These are phyloP conservation scores for Planiliza haematocheilus DNA, from an alignment of 2,113 vertebrate species.

Conservation along the genomic window DNA sequence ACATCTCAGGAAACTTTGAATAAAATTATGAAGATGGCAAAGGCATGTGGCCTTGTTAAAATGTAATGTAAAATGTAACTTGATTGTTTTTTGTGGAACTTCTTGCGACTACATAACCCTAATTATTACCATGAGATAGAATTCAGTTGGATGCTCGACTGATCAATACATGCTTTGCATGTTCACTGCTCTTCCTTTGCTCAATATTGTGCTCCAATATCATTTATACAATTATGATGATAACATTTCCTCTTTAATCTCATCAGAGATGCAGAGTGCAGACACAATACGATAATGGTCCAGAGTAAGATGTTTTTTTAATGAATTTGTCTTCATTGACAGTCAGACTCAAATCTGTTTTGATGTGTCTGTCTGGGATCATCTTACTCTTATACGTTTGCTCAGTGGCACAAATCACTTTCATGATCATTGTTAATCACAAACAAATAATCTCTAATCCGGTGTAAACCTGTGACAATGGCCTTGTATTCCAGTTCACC, in stretches of 20 bases:
- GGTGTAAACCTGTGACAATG: slow-evolving; percentile 1
- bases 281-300: slow-evolving; percentile 54
- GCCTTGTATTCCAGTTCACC: slow-evolving; percentile 72
- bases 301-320: slow-evolving; percentile 14
- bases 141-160: no score
- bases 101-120: no score
- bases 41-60: no score
- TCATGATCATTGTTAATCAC: not conserved
- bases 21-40: not conserved
- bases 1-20: no score
- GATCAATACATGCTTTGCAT: not conserved
- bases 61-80: no score
- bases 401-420: not conserved
- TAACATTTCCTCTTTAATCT: slow-evolving; percentile 75
- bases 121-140: no score
- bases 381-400: not conserved
- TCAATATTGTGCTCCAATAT: slow-evolving; percentile 48
- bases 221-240: slow-evolving; percentile 60
- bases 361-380: not conserved
- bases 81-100: no score
- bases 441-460: no score
- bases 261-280: slow-evolving; percentile 54
- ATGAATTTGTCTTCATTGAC: slow-evolving; percentile 20
- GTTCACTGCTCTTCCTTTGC: slow-evolving; percentile 35
- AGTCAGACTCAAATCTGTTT: not conserved